Conservation (phyloP, 2,888 invertebrate genomes). For the Furcula furcula region DNA sequence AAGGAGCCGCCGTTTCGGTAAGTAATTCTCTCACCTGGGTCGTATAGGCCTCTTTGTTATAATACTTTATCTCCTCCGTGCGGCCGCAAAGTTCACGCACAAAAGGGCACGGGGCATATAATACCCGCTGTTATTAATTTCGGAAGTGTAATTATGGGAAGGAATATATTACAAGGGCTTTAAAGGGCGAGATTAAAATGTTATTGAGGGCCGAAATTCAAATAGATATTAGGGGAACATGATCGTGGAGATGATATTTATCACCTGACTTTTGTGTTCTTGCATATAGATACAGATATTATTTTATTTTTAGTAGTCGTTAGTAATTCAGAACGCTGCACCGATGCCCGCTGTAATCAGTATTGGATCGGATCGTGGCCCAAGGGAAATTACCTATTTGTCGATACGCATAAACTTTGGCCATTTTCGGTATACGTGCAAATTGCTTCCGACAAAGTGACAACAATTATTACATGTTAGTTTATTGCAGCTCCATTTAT, state of each 20-base stretch:
- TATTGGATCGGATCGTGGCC: neutral
- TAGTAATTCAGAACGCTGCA: too few relatives aligned
- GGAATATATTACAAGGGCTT: slow-evolving; percentile 30
- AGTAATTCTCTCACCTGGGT: slow-evolving; percentile 29
- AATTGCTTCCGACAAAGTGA: neutral
- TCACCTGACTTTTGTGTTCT: too few relatives aligned
- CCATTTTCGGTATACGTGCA: neutral
- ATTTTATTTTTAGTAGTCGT: too few relatives aligned
- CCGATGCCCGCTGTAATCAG: neutral
- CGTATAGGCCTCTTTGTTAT: slow-evolving; percentile 27
- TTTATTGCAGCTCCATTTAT: too few relatives aligned
- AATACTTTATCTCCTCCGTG: slow-evolving; percentile 28
- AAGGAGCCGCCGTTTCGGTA: slow-evolving; percentile 26
- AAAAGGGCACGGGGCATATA: slow-evolving; percentile 27
- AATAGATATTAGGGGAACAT: slow-evolving; percentile 14
- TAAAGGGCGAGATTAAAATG: slow-evolving; percentile 26
- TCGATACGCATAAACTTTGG: neutral
- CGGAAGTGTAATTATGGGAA: slow-evolving; percentile 28
- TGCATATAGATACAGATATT: too few relatives aligned
- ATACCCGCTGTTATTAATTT: slow-evolving; percentile 33
- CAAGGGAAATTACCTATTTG: neutral
- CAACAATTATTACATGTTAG: too few relatives aligned
- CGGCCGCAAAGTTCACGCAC: slow-evolving; percentile 31
- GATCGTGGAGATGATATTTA: slow-evolving; percentile 5
- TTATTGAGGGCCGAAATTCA: slow-evolving; percentile 21